A percentile compares a stretch with the other conserved stretches of the same genome.
Evolutionary conservation across 2,888 invertebrate species (phyloP).

Genomic region (Watsonalla cultraria): DNA sequence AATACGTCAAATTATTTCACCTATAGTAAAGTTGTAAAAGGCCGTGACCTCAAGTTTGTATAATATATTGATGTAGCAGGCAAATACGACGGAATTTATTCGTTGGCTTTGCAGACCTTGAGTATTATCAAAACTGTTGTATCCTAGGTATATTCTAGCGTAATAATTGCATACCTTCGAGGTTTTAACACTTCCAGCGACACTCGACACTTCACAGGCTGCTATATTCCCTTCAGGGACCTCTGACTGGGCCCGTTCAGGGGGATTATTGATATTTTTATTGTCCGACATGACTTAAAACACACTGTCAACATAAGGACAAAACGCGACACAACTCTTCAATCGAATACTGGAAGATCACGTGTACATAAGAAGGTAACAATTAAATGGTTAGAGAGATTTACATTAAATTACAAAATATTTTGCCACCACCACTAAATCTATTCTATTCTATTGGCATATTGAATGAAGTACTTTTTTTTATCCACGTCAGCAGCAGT

Average conservation of each 20-base stretch:
- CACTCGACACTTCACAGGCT: slow-evolving; percentile 53
- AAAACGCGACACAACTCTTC: slow-evolving; percentile 11
- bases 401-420: slow-evolving; percentile 35
- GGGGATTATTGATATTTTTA: slow-evolving; percentile 58
- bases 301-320: slow-evolving; percentile 60
- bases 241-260: slow-evolving; percentile 52
- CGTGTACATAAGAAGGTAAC: slow-evolving; percentile 3
- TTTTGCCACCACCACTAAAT: slow-evolving; percentile 60
- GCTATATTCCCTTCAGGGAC: slow-evolving; percentile 54
- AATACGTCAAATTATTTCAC: no score
- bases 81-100: background rate
- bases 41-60: no score
- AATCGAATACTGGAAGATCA: background rate
- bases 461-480: slow-evolving; percentile 30
- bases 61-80: background rate
- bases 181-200: slow-evolving; percentile 57
- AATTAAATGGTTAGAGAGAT: slow-evolving; percentile 10
- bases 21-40: no score
- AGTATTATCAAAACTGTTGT: background rate
- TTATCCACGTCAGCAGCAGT: slow-evolving; percentile 21
- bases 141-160: background rate
- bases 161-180: slow-evolving; percentile 41
- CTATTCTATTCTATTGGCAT: slow-evolving; percentile 34
- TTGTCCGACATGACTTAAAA: slow-evolving; percentile 63
- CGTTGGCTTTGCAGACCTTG: background rate